Evolutionary conservation across 2,797 vertebrate genomes (phyloP).

Genomic region (Diplodus sargus): DNA sequence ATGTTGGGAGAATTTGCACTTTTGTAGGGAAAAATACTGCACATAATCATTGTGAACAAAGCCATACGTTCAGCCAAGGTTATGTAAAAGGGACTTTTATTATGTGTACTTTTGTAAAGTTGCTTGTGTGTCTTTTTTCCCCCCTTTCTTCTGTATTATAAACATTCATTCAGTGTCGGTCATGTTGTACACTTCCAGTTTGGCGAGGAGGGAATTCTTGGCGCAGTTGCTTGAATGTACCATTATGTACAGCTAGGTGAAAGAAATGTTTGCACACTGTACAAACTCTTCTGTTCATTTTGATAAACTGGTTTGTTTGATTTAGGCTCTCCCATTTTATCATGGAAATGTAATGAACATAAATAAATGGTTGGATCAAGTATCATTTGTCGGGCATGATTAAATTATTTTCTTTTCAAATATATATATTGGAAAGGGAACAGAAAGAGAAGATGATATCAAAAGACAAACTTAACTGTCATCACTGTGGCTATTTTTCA

Average conservation of each 20-base stretch:
- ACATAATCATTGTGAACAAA: slow-evolving; percentile 66
- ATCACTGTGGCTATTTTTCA: neutral
- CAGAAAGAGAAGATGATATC: too few species aligned
- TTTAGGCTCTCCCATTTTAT: slow-evolving; percentile 65
- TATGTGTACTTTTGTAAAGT: slow-evolving; percentile 67
- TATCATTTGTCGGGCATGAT: slow-evolving; percentile 25
- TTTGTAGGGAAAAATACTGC: slow-evolving; percentile 53
- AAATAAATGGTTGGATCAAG: slow-evolving; percentile 68
- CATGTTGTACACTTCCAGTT: slow-evolving; percentile 36
- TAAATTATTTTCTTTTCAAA: neutral
- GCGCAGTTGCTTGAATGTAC: slow-evolving; percentile 47
- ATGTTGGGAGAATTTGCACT: slow-evolving; percentile 75
- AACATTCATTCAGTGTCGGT: slow-evolving; percentile 32
- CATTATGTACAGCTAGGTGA: slow-evolving; percentile 33
- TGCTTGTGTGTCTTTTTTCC: slow-evolving; percentile 39
- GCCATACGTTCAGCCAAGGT: slow-evolving; percentile 71
- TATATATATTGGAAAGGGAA: neutral
- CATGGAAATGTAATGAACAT: slow-evolving; percentile 65
- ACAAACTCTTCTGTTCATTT: slow-evolving; percentile 29
- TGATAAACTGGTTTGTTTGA: slow-evolving; percentile 15
- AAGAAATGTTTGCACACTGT: slow-evolving; percentile 45
- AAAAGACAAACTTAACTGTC: neutral
- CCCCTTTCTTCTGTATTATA: slow-evolving; percentile 42
- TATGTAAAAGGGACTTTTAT: slow-evolving; percentile 72
- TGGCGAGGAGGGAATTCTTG: slow-evolving; percentile 33